A percentile compares a stretch with the other conserved stretches of the same genome.
Conservation (phyloP, 2,888 invertebrate genomes). For the Drosophila picticornis region DNA sequence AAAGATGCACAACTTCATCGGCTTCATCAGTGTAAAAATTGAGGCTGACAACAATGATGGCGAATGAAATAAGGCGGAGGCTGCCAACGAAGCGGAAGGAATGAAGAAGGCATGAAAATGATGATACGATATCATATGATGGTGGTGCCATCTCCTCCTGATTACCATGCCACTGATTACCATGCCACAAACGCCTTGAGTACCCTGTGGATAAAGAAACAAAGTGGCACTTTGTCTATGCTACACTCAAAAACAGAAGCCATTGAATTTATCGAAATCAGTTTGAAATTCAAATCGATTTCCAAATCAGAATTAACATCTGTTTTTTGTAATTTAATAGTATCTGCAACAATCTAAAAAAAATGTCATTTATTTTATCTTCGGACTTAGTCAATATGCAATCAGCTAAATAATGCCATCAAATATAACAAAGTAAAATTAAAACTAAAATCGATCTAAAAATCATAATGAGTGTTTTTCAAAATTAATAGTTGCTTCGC, state of each 20-base stretch:
- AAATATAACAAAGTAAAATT: background rate
- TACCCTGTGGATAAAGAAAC: background rate
- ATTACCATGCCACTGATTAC: too few species aligned
- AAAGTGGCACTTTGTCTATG: background rate
- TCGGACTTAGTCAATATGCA: background rate
- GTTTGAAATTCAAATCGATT: background rate
- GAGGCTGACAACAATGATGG: conserved; percentile 43
- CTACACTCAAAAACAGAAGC: too few species aligned
- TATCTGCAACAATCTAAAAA: background rate
- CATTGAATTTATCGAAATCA: background rate
- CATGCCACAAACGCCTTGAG: conserved; percentile 49
- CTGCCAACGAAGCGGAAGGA: conserved; percentile 52
- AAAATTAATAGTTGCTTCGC: background rate
- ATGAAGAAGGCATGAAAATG: conserved; percentile 6
- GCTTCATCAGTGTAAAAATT: conserved; percentile 71
- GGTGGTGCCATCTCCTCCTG: background rate
- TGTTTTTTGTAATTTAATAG: background rate
- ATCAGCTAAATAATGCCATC: background rate
- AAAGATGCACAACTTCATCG: conserved; percentile 71
- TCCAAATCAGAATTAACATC: background rate
- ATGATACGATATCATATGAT: conserved; percentile 1
- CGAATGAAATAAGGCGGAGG: conserved; percentile 28
- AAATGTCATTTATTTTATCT: background rate
- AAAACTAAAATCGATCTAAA: background rate
- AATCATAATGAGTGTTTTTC: background rate